Conservation (phyloP, 2,797 vertebrate genomes). For the Lepilemur ruficaudatus region DNA sequence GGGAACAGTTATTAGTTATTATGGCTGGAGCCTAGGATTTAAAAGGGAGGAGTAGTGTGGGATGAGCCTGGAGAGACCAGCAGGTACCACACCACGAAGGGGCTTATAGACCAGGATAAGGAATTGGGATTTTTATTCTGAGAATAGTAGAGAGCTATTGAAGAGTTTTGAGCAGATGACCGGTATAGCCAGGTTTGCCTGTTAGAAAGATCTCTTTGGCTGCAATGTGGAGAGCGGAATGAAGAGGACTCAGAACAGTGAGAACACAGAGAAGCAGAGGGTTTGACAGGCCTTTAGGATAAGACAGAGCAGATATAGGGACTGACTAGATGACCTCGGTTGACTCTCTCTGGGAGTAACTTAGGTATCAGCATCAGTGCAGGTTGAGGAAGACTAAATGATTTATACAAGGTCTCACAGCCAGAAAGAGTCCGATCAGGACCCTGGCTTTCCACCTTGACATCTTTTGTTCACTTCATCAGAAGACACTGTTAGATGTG, state of each 20-base stretch:
- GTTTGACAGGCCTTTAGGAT: background rate
- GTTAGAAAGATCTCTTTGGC: constrained; percentile 16
- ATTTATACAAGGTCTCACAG: background rate
- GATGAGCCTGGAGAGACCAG: background rate
- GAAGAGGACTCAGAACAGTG: background rate
- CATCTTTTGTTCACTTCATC: background rate
- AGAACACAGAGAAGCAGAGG: background rate
- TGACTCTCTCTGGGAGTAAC: background rate
- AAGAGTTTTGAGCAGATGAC: constrained; percentile 22
- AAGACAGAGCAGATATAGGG: background rate
- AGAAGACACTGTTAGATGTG: background rate
- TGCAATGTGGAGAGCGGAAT: background rate
- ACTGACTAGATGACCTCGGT: background rate
- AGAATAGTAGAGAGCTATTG: background rate
- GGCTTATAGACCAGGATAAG: background rate
- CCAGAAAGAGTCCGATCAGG: background rate
- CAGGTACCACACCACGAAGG: background rate
- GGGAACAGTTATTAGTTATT: background rate
- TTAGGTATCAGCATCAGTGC: background rate
- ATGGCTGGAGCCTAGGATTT: constrained; percentile 3
- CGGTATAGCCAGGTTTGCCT: background rate
- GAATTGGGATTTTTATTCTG: background rate
- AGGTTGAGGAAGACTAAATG: background rate
- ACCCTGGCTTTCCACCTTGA: background rate
- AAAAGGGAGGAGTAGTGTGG: background rate